phyloP scores from a whole-genome alignment of 2,888 invertebrate genomes.

The Ormia ochracea region DNA sequence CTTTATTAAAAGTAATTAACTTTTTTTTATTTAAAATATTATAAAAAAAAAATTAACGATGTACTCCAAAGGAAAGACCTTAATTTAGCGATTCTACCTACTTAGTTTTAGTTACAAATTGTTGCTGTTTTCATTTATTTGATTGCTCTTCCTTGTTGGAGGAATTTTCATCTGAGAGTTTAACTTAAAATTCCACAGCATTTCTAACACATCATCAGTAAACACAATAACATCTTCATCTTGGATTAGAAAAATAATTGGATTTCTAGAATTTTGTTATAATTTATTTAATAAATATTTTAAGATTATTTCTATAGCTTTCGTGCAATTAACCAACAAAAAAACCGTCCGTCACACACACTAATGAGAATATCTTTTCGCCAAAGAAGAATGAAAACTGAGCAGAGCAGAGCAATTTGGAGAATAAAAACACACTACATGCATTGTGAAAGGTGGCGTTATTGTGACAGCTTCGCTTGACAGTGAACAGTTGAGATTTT shows the following conservation, averaged over 20 bases:
- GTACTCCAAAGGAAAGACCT: not conserved
- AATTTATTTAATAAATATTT: not conserved
- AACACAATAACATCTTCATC: not conserved
- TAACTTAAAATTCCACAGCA: slow-evolving; percentile 25
- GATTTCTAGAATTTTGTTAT: not conserved
- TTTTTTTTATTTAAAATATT: not conserved
- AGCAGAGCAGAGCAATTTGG: not conserved
- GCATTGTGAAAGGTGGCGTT: too few species aligned
- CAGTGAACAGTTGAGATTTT: too few species aligned
- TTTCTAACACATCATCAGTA: not conserved
- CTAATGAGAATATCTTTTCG: slow-evolving; percentile 11
- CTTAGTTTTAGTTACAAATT: not conserved
- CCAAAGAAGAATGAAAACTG: slow-evolving; percentile 48
- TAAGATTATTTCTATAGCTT: not conserved
- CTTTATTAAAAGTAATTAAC: not conserved
- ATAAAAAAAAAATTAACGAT: not conserved
- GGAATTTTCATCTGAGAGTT: not conserved
- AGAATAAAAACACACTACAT: too few species aligned
- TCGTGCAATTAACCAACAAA: not conserved
- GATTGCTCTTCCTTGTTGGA: not conserved
- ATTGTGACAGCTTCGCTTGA: too few species aligned
- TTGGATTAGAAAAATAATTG: not conserved
- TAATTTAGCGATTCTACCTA: not conserved
- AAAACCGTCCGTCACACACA: slow-evolving; percentile 25
- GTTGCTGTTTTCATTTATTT: not conserved